Conservation (phyloP, 1,140 invertebrate species). For the Caenorhabditis briggsae region DNA sequence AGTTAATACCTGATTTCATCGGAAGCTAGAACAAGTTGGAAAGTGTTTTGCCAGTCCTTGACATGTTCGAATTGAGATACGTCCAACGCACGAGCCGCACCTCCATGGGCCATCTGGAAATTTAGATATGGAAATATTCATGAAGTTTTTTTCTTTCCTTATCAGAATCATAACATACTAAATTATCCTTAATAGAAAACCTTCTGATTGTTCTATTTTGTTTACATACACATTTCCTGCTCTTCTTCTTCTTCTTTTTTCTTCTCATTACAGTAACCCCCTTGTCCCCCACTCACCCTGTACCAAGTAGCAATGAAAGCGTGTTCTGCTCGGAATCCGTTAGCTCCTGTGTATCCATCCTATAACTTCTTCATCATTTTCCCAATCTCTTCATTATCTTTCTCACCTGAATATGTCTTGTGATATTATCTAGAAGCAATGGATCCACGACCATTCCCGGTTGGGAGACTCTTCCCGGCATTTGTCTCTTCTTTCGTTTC, state of each 20-base stretch:
- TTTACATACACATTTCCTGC: neutral
- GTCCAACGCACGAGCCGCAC: constrained; percentile 67
- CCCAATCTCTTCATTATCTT: constrained; percentile 81
- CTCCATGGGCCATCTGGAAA: constrained; percentile 68
- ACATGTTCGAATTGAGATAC: constrained; percentile 67
- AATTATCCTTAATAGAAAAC: no score
- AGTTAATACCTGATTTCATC: constrained; percentile 84
- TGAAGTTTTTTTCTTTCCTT: neutral
- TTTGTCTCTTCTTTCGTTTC: constrained; percentile 66
- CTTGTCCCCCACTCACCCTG: constrained; percentile 83
- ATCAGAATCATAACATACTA: no score
- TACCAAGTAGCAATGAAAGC: constrained; percentile 92
- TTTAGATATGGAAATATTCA: neutral
- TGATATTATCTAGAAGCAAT: constrained; percentile 79
- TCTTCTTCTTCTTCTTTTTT: neutral
- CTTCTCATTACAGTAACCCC: neutral
- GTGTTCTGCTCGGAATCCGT: constrained; percentile 91
- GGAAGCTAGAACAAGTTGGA: constrained; percentile 91
- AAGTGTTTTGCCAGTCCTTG: constrained; percentile 85
- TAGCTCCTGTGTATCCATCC: constrained; percentile 89
- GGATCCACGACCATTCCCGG: constrained; percentile 80
- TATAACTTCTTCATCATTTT: constrained; percentile 80
- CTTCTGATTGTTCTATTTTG: neutral
- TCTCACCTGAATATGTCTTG: constrained; percentile 83
- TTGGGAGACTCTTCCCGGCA: constrained; percentile 76